Percentiles rank a stretch among this genome's conserved stretches.
Conservation (phyloP, 2,888 invertebrate species). For the Dynastes grantii region DNA sequence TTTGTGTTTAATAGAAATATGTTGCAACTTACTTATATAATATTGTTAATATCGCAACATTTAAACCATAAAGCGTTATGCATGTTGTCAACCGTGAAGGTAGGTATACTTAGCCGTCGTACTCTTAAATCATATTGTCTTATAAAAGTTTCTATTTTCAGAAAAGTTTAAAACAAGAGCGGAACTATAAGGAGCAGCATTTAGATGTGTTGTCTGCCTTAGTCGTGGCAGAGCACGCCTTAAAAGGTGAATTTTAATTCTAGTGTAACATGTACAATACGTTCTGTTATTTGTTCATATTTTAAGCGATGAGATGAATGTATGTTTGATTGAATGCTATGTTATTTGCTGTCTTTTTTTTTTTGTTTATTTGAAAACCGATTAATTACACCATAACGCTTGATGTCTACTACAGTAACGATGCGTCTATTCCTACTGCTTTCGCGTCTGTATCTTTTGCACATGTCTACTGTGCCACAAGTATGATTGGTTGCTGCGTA, state of each 20-base stretch:
- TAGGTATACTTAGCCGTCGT: slow-evolving; percentile 61
- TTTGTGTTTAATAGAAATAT: slow-evolving; percentile 80
- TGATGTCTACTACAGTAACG: too few species aligned
- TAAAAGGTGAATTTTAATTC: slow-evolving; percentile 71
- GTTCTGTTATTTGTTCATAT: too few species aligned
- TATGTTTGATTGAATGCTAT: too few species aligned
- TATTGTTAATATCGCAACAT: slow-evolving; percentile 86
- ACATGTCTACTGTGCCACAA: too few species aligned
- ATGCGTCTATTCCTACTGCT: too few species aligned
- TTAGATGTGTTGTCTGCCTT: slow-evolving; percentile 83
- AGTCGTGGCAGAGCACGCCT: slow-evolving; percentile 80
- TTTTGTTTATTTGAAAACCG: too few species aligned
- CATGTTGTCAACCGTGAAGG: slow-evolving; percentile 80
- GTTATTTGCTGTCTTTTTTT: too few species aligned
- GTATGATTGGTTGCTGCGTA: too few species aligned
- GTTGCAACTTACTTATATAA: slow-evolving; percentile 80
- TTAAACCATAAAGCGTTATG: slow-evolving; percentile 82
- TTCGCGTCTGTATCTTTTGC: too few species aligned
- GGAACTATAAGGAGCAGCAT: slow-evolving; percentile 78
- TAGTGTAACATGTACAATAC: slow-evolving; percentile 46
- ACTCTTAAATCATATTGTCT: too few species aligned
- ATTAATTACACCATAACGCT: too few species aligned
- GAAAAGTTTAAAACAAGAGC: slow-evolving; percentile 75
- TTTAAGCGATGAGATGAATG: too few species aligned
- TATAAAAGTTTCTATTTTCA: slow-evolving; percentile 59